A percentile compares a stretch with the other conserved stretches of the same genome.
phyloP scores from a whole-genome alignment of 1,140 invertebrate species.

The Onthophagus taurus region DNA sequence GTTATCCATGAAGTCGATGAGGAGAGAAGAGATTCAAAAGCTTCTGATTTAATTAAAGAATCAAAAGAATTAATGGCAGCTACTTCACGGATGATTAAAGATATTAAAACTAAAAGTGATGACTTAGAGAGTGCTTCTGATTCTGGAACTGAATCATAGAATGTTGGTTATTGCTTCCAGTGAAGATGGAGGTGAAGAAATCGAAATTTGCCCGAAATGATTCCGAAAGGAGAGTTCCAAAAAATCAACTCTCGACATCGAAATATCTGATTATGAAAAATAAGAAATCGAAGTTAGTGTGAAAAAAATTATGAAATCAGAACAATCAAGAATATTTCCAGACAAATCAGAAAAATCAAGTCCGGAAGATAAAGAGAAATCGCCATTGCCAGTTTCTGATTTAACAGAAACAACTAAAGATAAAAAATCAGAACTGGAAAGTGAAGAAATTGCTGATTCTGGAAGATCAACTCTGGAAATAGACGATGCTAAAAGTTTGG shows the following conservation, averaged over 20 bases:
- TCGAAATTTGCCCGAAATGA: slow-evolving; percentile 45
- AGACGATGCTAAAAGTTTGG: slow-evolving; percentile 24
- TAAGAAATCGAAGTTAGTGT: no score
- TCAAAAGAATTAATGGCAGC: slow-evolving; percentile 31
- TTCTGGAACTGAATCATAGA: slow-evolving; percentile 30
- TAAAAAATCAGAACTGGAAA: slow-evolving; percentile 3
- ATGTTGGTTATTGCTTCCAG: slow-evolving; percentile 56
- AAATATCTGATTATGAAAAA: no score
- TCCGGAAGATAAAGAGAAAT: no score
- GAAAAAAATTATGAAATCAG: no score
- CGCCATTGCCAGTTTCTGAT: no score
- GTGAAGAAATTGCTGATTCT: slow-evolving; percentile 20
- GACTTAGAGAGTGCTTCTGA: slow-evolving; percentile 5
- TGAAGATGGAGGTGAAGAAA: slow-evolving; percentile 55
- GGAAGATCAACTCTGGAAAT: slow-evolving; percentile 41
- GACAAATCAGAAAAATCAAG: no score
- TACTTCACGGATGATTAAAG: slow-evolving; percentile 32
- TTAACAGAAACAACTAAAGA: no score
- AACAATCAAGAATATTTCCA: no score
- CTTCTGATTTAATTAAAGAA: slow-evolving; percentile 26
- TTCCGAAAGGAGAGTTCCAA: no score
- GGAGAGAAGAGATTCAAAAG: slow-evolving; percentile 23
- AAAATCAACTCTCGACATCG: slow-evolving; percentile 15
- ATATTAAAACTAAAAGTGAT: slow-evolving; percentile 26
- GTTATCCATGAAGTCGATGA: background rate